A percentile compares a stretch with the other conserved stretches of the same genome.
These are phyloP conservation scores for Anastrepha obliqua DNA, from an alignment of 1,140 invertebrate genomes.

Conservation along the genomic window DNA sequence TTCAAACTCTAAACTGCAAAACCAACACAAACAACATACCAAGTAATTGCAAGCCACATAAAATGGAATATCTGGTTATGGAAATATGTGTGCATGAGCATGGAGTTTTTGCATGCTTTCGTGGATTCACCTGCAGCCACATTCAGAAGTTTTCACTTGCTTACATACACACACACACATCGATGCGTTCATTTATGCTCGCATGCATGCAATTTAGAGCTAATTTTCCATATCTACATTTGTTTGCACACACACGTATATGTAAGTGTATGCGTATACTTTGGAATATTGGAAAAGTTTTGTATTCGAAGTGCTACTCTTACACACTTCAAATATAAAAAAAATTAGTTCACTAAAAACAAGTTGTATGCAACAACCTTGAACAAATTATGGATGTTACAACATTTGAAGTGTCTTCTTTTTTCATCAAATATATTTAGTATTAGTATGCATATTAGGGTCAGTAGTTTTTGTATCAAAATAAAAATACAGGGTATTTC, in stretches of 20 bases:
- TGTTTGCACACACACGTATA: background rate
- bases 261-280: background rate
- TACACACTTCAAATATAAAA: background rate
- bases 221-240: background rate
- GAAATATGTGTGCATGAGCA: background rate
- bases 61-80: background rate
- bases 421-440: background rate
- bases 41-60: background rate
- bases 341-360: background rate
- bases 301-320: background rate
- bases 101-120: background rate
- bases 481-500: background rate
- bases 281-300: background rate
- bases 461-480: background rate
- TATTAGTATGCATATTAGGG: background rate
- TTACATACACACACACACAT: background rate
- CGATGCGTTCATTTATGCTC: background rate
- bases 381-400: background rate
- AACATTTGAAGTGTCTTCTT: background rate
- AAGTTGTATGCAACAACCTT: background rate
- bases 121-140: background rate
- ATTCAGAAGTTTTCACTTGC: background rate
- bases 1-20: constrained; percentile 15
- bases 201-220: background rate
- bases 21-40: background rate